A percentile compares a stretch with the other conserved stretches of the same genome.
Evolutionary conservation across 2,888 invertebrate genomes (phyloP).

Genomic region (Pandemis heparana): DNA sequence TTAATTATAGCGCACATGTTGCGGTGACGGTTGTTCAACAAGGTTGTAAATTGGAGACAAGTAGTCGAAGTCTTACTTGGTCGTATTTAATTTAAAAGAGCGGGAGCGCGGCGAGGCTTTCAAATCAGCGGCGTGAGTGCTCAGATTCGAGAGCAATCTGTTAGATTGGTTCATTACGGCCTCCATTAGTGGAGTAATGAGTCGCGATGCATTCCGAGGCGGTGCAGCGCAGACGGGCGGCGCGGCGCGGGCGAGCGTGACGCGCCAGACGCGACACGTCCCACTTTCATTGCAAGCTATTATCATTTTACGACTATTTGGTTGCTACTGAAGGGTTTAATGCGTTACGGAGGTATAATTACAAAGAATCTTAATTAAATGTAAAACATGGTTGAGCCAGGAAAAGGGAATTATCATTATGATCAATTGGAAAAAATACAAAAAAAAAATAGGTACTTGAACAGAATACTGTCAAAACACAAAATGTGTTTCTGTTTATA

Average conservation of each 20-base stretch:
- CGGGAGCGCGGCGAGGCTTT: slow-evolving; percentile 69
- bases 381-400: neutral
- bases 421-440: neutral
- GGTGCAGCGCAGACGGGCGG: slow-evolving; percentile 59
- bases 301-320: slow-evolving; percentile 42
- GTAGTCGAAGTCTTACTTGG: slow-evolving; percentile 26
- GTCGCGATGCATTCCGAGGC: slow-evolving; percentile 79
- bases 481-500: no score
- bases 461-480: neutral
- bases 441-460: neutral
- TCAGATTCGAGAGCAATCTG: slow-evolving; percentile 84
- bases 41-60: slow-evolving; percentile 19
- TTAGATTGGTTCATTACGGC: slow-evolving; percentile 84
- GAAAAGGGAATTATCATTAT: neutral
- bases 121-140: slow-evolving; percentile 79
- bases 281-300: slow-evolving; percentile 45
- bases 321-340: slow-evolving; percentile 35
- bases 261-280: slow-evolving; percentile 42
- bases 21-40: slow-evolving; percentile 27
- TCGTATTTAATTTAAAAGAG: slow-evolving; percentile 73
- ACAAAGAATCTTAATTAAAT: slow-evolving; percentile 3
- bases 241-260: slow-evolving; percentile 40
- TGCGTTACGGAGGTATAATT: slow-evolving; percentile 20
- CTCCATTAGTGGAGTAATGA: slow-evolving; percentile 84
- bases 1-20: slow-evolving; percentile 42